These are phyloP conservation scores for Plagodis pulveraria DNA, from an alignment of 2,888 invertebrate genomes.

Conservation along the genomic window DNA sequence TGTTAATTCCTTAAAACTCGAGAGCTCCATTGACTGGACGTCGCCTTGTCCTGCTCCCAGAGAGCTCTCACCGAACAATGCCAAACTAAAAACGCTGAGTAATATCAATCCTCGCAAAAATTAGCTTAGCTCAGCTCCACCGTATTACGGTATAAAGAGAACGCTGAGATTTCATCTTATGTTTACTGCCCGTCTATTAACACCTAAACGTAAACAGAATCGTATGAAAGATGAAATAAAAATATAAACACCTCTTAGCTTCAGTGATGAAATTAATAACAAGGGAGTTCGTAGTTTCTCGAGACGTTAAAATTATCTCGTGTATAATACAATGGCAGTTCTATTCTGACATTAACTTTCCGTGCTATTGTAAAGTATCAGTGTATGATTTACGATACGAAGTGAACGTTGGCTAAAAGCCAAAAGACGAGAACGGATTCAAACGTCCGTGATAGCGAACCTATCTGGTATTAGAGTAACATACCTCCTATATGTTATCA, in stretches of 20 bases:
- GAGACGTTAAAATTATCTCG: conserved; percentile 17
- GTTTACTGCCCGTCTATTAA: conserved; percentile 33
- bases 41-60: conserved; percentile 35
- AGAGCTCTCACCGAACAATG: conserved; percentile 43
- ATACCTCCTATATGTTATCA: conserved; percentile 1
- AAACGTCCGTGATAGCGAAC: conserved; percentile 29
- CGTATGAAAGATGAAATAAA: conserved; percentile 36
- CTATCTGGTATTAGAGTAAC: conserved; percentile 9
- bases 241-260: conserved; percentile 40
- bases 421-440: conserved; percentile 44
- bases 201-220: conserved; percentile 35
- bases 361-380: conserved; percentile 49
- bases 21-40: conserved; percentile 38
- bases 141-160: conserved; percentile 13
- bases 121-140: conserved; percentile 18
- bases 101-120: conserved; percentile 36
- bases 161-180: conserved; percentile 21
- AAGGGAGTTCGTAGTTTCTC: conserved; percentile 17
- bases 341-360: conserved; percentile 28
- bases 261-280: conserved; percentile 42
- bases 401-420: conserved; percentile 57
- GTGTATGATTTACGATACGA: conserved; percentile 54
- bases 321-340: conserved; percentile 22
- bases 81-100: conserved; percentile 43
- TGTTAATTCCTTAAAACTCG: conserved; percentile 53